phyloP scores from a whole-genome alignment of 2,888 invertebrate genomes.

The Clitarchus hookeri region DNA sequence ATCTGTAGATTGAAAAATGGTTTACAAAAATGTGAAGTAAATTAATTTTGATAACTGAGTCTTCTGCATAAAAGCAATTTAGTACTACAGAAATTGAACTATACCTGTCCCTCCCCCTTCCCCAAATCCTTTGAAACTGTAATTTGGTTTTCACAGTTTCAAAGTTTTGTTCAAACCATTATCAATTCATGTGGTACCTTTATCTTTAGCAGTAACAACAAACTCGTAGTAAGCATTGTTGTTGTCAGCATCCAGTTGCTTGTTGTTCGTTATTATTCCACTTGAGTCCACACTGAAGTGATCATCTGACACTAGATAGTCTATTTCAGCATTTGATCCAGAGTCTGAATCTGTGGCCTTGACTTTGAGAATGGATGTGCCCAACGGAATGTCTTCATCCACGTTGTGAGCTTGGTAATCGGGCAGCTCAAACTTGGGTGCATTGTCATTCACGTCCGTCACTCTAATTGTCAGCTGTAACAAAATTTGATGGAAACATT shows the following conservation, averaged over 20 bases:
- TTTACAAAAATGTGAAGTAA: too few species aligned
- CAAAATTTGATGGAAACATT: conserved; percentile 26
- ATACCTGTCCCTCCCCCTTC: neutral
- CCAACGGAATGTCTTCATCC: conserved; percentile 91
- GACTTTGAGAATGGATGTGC: conserved; percentile 91
- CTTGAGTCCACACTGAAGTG: conserved; percentile 93
- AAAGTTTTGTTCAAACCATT: neutral
- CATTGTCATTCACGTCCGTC: conserved; percentile 96
- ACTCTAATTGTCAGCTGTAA: conserved; percentile 89
- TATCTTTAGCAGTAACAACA: conserved; percentile 90
- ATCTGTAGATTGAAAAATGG: too few species aligned
- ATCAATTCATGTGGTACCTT: conserved; percentile 58
- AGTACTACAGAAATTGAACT: neutral
- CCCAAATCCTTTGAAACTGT: neutral
- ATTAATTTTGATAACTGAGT: too few species aligned
- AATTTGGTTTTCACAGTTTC: neutral
- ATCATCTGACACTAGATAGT: conserved; percentile 88
- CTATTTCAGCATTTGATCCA: conserved; percentile 92
- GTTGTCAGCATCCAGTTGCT: conserved; percentile 93
- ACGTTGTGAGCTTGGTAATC: conserved; percentile 97
- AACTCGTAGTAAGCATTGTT: conserved; percentile 97
- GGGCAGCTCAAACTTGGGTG: conserved; percentile 93
- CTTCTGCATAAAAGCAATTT: too few species aligned
- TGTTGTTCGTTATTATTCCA: conserved; percentile 91
- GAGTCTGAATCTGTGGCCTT: conserved; percentile 96